These are phyloP conservation scores for Hemibagrus wyckioides DNA, from an alignment of 2,113 vertebrate species.

Conservation along the genomic window DNA sequence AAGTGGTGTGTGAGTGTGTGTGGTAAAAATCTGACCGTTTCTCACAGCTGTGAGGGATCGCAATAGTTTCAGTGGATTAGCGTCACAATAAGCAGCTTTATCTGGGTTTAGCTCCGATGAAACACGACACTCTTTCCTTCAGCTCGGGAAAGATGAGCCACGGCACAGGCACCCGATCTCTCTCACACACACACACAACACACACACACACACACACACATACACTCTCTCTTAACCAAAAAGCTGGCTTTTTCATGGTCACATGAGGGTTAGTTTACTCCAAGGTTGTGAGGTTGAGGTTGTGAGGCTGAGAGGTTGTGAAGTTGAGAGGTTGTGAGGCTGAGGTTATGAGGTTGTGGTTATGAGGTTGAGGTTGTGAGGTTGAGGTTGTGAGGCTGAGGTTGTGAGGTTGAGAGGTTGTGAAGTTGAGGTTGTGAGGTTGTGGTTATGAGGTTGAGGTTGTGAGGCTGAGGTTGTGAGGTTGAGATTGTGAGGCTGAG, in stretches of 20 bases:
- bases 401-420: too few relatives aligned
- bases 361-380: too few relatives aligned
- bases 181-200: conserved; percentile 14
- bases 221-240: neutral
- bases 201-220: conserved; percentile 9
- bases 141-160: conserved; percentile 54
- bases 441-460: too few relatives aligned
- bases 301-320: too few relatives aligned
- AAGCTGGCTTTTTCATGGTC: neutral
- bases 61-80: conserved; percentile 69
- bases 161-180: conserved; percentile 46
- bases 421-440: too few relatives aligned
- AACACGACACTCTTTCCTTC: conserved; percentile 67
- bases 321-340: too few relatives aligned
- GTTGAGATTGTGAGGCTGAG: too few relatives aligned
- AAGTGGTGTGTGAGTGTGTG: conserved; percentile 2
- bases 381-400: too few relatives aligned
- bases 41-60: conserved; percentile 59
- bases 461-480: too few relatives aligned
- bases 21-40: conserved; percentile 47
- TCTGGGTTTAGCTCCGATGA: conserved; percentile 60
- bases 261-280: neutral
- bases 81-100: conserved; percentile 66
- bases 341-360: too few relatives aligned
- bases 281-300: neutral